phyloP scores from a whole-genome alignment of 1,140 invertebrate species.

The Conopomorpha cramerella region DNA sequence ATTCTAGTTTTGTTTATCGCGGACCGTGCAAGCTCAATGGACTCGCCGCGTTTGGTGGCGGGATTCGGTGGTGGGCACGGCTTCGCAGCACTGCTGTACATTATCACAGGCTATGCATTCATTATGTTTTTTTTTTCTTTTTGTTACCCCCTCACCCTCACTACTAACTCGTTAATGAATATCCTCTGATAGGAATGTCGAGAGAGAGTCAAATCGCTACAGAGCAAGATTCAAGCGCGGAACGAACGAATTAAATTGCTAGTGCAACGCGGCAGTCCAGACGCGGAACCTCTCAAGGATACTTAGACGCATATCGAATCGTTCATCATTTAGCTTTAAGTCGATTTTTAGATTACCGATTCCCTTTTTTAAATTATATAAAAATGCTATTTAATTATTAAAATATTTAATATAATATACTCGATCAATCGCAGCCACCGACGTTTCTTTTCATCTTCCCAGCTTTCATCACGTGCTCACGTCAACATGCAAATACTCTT shows the following conservation, averaged over 20 bases:
- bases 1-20: constrained; percentile 48
- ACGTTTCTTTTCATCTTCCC: constrained; percentile 38
- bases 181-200: constrained; percentile 73
- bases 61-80: constrained; percentile 17
- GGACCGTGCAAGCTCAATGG: constrained; percentile 19
- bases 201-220: constrained; percentile 82
- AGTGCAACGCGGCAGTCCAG: constrained; percentile 81
- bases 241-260: constrained; percentile 86
- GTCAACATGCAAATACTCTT: constrained; percentile 11
- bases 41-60: no score
- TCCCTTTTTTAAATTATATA: neutral
- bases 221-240: constrained; percentile 85
- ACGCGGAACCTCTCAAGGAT: constrained; percentile 69
- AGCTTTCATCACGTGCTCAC: constrained; percentile 24
- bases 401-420: constrained; percentile 32
- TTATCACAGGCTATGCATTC: constrained; percentile 57
- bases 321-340: constrained; percentile 28
- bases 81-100: constrained; percentile 22
- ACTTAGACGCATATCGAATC: constrained; percentile 48
- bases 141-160: constrained; percentile 62
- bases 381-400: constrained; percentile 22
- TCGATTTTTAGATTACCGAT: constrained; percentile 9
- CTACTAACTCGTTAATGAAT: constrained; percentile 43
- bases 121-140: constrained; percentile 64
- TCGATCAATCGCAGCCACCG: constrained; percentile 46